Evolutionary conservation across 2,113 vertebrate genomes (phyloP).

Genomic region (Hiodon tergisus): DNA sequence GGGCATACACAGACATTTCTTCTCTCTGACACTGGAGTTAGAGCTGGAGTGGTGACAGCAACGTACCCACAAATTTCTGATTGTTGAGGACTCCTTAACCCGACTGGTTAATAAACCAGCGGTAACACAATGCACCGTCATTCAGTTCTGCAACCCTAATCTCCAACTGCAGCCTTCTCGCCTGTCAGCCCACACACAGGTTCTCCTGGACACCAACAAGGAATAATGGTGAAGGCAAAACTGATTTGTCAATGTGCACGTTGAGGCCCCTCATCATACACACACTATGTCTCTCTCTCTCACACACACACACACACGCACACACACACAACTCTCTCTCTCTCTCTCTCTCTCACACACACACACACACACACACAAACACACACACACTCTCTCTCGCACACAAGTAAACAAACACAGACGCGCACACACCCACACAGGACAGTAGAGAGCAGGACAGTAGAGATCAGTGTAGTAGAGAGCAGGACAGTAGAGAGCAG

Average conservation of each 20-base stretch:
- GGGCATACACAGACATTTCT: background rate
- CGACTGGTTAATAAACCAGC: constrained; percentile 25
- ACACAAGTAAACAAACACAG: background rate
- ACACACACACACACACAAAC: background rate
- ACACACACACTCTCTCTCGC: background rate
- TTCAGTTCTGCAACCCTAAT: constrained; percentile 22
- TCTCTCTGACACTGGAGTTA: background rate
- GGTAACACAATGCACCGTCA: constrained; percentile 28
- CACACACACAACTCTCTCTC: constrained; percentile 10
- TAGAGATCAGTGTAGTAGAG: too few relatives aligned
- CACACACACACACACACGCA: constrained; percentile 5
- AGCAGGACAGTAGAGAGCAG: too few relatives aligned
- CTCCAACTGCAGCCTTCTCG: constrained; percentile 13
- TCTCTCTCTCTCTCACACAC: background rate
- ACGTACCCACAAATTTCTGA: constrained; percentile 22
- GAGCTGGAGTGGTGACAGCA: constrained; percentile 8
- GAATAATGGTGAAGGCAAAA: background rate
- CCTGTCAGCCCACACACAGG: background rate
- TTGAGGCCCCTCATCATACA: background rate
- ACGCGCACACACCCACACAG: too few relatives aligned
- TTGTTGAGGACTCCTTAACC: constrained; percentile 35
- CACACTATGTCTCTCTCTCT: background rate
- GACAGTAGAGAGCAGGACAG: too few relatives aligned
- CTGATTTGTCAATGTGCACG: too few relatives aligned
- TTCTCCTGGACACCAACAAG: background rate